Percentiles rank a stretch among this genome's conserved stretches.
Evolutionary conservation across 1,140 invertebrate species (phyloP).

Genomic region (Zaprionus ghesquierei): DNA sequence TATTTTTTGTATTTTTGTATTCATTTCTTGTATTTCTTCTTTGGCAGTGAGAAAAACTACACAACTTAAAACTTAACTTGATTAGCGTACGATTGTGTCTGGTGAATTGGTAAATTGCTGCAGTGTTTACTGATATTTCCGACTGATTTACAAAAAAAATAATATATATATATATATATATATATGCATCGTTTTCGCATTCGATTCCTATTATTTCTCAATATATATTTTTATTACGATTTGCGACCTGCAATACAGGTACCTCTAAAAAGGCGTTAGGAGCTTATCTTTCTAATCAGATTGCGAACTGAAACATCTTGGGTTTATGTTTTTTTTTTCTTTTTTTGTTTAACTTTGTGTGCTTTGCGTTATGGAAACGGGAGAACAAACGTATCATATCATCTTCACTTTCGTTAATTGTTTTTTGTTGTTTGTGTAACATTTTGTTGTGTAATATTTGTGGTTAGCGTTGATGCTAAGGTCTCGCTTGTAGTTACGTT

Average conservation of each 20-base stretch:
- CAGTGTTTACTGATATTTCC: not conserved
- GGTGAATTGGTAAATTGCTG: conserved; percentile 20
- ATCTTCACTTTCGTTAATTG: conserved; percentile 23
- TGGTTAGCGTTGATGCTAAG: conserved; percentile 70
- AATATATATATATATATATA: no score
- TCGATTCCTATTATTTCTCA: not conserved
- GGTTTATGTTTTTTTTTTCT: conserved; percentile 2
- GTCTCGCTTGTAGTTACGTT: conserved; percentile 77
- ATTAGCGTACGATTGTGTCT: conserved; percentile 31
- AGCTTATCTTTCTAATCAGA: conserved; percentile 10
- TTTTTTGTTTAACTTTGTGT: conserved; percentile 15
- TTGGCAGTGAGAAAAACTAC: conserved; percentile 76
- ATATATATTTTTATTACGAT: conserved; percentile 7
- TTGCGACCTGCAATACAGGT: conserved; percentile 61
- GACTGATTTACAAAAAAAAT: not conserved
- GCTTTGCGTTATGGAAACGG: conserved; percentile 18
- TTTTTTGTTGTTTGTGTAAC: conserved; percentile 7
- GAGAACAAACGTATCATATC: conserved; percentile 14
- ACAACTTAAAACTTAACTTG: conserved; percentile 46
- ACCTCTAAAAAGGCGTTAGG: conserved; percentile 66
- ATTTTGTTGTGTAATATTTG: conserved; percentile 51
- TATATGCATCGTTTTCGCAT: conserved; percentile 5
- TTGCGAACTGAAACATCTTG: conserved; percentile 16
- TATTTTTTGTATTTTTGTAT: not conserved
- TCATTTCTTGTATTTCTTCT: conserved; percentile 38